Conservation (phyloP, 2,888 invertebrate species). For the Trisateles emortualis region DNA sequence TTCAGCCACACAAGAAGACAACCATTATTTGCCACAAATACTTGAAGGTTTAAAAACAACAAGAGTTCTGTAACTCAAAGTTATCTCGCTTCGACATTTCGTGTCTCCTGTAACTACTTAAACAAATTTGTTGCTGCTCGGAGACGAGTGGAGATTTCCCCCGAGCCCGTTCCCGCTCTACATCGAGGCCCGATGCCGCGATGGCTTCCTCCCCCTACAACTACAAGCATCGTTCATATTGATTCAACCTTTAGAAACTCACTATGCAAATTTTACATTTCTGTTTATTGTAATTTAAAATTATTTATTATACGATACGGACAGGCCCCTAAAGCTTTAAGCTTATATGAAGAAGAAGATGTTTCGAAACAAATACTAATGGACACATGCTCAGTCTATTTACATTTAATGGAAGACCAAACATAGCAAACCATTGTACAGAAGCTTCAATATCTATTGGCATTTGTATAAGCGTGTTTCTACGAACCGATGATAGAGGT, state of each 20-base stretch:
- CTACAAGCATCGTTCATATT: slow-evolving; percentile 11
- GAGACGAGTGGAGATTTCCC: slow-evolving; percentile 22
- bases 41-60: background rate
- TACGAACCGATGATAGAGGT: slow-evolving; percentile 4
- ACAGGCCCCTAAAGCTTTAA: too few species aligned
- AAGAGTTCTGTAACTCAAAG: slow-evolving; percentile 1
- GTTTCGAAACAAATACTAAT: too few species aligned
- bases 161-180: slow-evolving; percentile 1
- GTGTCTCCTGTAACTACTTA: slow-evolving; percentile 12
- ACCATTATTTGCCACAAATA: too few species aligned
- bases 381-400: background rate
- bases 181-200: background rate
- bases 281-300: background rate
- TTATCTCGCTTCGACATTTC: slow-evolving; percentile 6
- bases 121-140: slow-evolving; percentile 17
- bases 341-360: too few species aligned
- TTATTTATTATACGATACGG: too few species aligned
- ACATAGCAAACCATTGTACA: background rate
- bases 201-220: slow-evolving; percentile 1
- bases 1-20: too few species aligned
- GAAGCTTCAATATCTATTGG: background rate
- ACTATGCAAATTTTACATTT: slow-evolving; percentile 5
- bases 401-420: too few species aligned
- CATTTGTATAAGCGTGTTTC: slow-evolving; percentile 8
- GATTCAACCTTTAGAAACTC: background rate